Evolutionary conservation across 2,888 invertebrate genomes (phyloP).

Genomic region (Archips crataeganus): DNA sequence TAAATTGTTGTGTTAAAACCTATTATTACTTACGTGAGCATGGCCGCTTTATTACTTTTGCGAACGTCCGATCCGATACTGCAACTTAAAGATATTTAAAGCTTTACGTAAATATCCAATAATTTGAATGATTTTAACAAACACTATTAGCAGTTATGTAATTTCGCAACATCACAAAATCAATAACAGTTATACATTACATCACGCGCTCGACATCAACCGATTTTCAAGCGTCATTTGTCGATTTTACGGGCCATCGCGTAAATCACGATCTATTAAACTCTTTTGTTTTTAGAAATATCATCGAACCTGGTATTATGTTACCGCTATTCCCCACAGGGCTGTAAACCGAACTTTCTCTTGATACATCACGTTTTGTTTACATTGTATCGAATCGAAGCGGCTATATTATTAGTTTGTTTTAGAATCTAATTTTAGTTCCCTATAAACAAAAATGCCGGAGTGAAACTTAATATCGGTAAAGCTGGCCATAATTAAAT

Average conservation of each 20-base stretch:
- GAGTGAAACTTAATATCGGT: neutral
- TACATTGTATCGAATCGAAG: constrained; percentile 14
- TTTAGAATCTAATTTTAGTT: constrained; percentile 4
- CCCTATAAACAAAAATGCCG: neutral
- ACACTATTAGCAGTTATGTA: neutral
- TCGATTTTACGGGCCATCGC: constrained; percentile 45
- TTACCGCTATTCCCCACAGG: neutral
- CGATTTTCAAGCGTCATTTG: constrained; percentile 48
- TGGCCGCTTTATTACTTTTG: neutral
- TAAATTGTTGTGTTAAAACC: no score
- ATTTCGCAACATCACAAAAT: constrained; percentile 36
- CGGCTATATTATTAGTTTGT: constrained; percentile 10
- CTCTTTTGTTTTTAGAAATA: constrained; percentile 38
- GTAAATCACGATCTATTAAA: constrained; percentile 26
- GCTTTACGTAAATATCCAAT: neutral
- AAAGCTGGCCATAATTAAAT: neutral
- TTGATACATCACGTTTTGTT: constrained; percentile 8
- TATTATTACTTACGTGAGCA: neutral
- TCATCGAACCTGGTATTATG: constrained; percentile 16
- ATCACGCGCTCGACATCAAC: constrained; percentile 42
- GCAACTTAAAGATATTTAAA: no score
- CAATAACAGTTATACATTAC: constrained; percentile 44
- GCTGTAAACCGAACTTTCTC: constrained; percentile 1
- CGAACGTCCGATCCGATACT: no score
- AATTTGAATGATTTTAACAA: neutral